phyloP scores from a whole-genome alignment of 2,888 invertebrate species.

The Phalera bucephala region DNA sequence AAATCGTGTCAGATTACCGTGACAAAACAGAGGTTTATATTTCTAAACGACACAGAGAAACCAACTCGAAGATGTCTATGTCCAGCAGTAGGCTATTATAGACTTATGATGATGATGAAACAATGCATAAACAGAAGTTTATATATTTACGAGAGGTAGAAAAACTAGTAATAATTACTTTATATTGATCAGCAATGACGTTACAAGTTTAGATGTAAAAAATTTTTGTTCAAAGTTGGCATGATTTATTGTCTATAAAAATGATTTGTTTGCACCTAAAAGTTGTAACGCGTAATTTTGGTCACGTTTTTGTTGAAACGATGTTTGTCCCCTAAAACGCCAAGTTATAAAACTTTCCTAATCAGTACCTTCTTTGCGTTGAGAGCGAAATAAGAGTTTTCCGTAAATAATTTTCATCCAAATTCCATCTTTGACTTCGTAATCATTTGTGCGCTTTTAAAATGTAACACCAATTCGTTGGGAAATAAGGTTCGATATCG shows the following conservation, averaged over 20 bases:
- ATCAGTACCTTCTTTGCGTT: conserved; percentile 64
- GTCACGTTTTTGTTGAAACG: conserved; percentile 51
- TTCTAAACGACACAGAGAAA: too few species aligned
- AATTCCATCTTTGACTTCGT: conserved; percentile 75
- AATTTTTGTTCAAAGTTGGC: conserved; percentile 9
- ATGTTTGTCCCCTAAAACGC: conserved; percentile 60
- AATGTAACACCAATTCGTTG: conserved; percentile 46
- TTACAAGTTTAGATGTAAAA: neutral
- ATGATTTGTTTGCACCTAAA: conserved; percentile 31
- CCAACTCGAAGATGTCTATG: conserved; percentile 11
- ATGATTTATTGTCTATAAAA: conserved; percentile 23
- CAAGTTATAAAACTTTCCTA: conserved; percentile 76
- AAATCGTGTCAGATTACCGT: too few species aligned
- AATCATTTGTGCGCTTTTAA: conserved; percentile 44
- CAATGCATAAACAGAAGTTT: too few species aligned
- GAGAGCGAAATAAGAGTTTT: conserved; percentile 68
- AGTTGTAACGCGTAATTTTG: conserved; percentile 52
- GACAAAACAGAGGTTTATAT: too few species aligned
- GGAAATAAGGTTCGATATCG: conserved; percentile 58
- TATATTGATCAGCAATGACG: too few species aligned
- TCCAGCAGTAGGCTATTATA: conserved; percentile 1
- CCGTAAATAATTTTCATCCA: conserved; percentile 73
- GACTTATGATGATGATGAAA: conserved; percentile 17
- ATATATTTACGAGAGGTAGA: too few species aligned
- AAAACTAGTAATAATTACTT: too few species aligned